Percentiles rank a stretch among this genome's conserved stretches.
Conservation (phyloP, 2,113 vertebrate species). For the Sebastes fasciatus region DNA sequence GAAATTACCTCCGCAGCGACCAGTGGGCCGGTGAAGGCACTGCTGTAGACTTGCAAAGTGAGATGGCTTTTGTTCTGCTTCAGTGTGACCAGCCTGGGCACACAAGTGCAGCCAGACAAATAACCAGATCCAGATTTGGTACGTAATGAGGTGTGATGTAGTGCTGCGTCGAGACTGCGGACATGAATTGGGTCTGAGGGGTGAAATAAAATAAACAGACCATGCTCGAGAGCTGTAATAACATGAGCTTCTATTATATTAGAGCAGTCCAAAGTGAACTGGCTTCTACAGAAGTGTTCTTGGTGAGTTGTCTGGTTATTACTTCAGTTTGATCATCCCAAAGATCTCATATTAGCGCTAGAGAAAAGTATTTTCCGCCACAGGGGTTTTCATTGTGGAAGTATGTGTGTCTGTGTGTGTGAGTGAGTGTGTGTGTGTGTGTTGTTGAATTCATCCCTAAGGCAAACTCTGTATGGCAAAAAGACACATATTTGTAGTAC, state of each 20-base stretch:
- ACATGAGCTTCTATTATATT: conserved; percentile 38
- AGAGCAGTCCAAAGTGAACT: conserved; percentile 9
- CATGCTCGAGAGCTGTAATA: conserved; percentile 36
- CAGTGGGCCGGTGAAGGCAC: neutral
- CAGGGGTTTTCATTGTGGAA: neutral
- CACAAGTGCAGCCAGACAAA: conserved; percentile 41
- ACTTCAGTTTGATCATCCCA: conserved; percentile 29
- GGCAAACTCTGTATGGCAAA: conserved; percentile 36
- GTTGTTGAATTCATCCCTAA: conserved; percentile 19
- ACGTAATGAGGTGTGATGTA: conserved; percentile 68
- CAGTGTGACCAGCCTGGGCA: conserved; percentile 22
- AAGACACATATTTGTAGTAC: conserved; percentile 53
- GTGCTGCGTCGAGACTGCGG: conserved; percentile 12
- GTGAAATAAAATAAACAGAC: conserved; percentile 63
- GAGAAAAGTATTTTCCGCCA: conserved; percentile 34
- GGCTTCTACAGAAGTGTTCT: conserved; percentile 8
- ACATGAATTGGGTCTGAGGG: conserved; percentile 46
- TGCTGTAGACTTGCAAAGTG: conserved; percentile 30
- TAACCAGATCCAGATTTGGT: conserved; percentile 56
- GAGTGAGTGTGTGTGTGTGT: neutral
- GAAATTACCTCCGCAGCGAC: conserved; percentile 45
- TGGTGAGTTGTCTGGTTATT: conserved; percentile 44
- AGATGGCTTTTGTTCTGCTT: conserved; percentile 33
- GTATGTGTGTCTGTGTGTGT: neutral
- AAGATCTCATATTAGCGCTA: conserved; percentile 31